Conservation (phyloP, 2,888 invertebrate species). For the Xylota sylvarum region DNA sequence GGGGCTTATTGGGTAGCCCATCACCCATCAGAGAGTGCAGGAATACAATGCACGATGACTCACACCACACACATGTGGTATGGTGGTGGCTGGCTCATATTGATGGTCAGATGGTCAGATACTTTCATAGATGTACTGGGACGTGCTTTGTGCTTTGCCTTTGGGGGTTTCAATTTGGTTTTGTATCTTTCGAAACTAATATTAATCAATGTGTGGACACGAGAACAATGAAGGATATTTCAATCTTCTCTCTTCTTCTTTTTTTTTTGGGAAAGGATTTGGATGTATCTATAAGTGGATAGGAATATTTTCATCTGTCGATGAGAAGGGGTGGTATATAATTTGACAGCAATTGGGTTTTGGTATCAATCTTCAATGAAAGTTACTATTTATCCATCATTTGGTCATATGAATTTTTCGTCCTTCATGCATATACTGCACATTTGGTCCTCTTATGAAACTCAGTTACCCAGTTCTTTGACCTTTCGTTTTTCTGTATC, state of each 20-base stretch:
- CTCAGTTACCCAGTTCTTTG: no score
- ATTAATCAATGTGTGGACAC: constrained; percentile 43
- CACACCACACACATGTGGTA: constrained; percentile 19
- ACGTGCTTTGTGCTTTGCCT: constrained; percentile 53
- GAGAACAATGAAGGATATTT: neutral
- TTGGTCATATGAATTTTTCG: no score
- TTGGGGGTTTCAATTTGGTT: constrained; percentile 51
- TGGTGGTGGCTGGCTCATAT: constrained; percentile 39
- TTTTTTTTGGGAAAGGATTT: neutral
- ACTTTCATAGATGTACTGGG: constrained; percentile 2
- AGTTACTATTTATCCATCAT: no score
- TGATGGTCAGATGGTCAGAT: constrained; percentile 49
- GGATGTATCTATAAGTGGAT: no score
- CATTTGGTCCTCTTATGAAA: no score
- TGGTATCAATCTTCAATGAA: no score
- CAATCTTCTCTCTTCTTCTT: neutral
- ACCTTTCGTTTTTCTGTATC: no score
- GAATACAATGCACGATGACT: constrained; percentile 23
- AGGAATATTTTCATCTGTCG: neutral
- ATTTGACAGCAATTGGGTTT: no score
- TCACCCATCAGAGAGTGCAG: neutral
- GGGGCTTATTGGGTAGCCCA: constrained; percentile 25
- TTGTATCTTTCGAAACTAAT: constrained; percentile 56
- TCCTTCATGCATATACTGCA: no score
- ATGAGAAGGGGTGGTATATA: neutral